Conservation (phyloP, 2,888 invertebrate genomes). For the Coelopa pilipes region DNA sequence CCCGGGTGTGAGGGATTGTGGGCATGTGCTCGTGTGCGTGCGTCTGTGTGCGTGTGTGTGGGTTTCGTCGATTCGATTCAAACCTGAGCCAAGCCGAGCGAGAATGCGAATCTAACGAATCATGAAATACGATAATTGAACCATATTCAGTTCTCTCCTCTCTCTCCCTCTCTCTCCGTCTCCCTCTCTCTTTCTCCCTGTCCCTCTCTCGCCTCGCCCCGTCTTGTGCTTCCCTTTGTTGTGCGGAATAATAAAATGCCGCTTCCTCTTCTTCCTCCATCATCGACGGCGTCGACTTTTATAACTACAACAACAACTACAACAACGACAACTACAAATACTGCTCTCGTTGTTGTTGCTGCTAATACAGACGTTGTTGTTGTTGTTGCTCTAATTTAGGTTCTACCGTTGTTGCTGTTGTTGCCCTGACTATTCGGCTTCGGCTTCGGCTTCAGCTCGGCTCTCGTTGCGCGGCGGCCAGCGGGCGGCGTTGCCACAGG, state of each 20-base stretch:
- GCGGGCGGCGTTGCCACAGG: too few relatives aligned
- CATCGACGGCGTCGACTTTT: too few relatives aligned
- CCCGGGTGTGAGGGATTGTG: not conserved
- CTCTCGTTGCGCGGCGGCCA: too few relatives aligned
- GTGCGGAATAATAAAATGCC: slow-evolving; percentile 45
- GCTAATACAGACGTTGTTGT: slow-evolving; percentile 20
- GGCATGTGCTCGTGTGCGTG: not conserved
- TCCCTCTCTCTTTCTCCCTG: too few relatives aligned
- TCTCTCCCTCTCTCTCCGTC: too few relatives aligned
- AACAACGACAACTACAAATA: too few relatives aligned
- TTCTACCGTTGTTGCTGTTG: too few relatives aligned
- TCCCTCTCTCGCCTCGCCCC: too few relatives aligned
- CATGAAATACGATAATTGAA: slow-evolving; percentile 65
- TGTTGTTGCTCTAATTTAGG: not conserved
- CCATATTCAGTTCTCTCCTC: slow-evolving; percentile 56
- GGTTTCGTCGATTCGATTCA: slow-evolving; percentile 23
- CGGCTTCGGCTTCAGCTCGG: not conserved
- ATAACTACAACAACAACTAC: too few relatives aligned
- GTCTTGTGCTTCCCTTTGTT: slow-evolving; percentile 36
- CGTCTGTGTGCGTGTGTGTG: slow-evolving; percentile 1
- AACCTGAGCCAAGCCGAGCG: slow-evolving; percentile 33
- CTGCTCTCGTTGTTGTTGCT: slow-evolving; percentile 5
- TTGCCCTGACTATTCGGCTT: not conserved
- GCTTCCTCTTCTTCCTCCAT: not conserved
- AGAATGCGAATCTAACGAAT: slow-evolving; percentile 64